Base-by-base conservation (phyloP, 2,888 invertebrate species). In the Meganola albula region DNA sequence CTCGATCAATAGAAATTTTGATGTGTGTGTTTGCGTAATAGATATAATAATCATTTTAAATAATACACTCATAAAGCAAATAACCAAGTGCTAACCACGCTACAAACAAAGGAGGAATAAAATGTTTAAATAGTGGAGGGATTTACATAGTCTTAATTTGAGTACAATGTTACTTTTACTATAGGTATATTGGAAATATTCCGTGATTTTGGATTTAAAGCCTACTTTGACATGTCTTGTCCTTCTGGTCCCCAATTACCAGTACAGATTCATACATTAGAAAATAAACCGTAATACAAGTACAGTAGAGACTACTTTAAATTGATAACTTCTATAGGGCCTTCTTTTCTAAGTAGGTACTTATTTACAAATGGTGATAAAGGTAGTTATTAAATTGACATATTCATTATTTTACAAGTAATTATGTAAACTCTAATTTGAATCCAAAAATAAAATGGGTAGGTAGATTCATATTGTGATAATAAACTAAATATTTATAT, bases 121-220 rank as follows among this genome's bases (percentile, higher is more conserved):
- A 39, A 49, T 71, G 58, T 77, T 74, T 61, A 66, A 47, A 57
- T 74, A 82, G 71, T 82, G 80, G 80, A 80, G 78, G 80, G 79
- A 74, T 70, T 78, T 62, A 67, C 60, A 68, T 72, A 79, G 72
- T 79, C 75, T 75, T 74, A 72, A 56, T 72, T 71, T 59, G 60
- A 63, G n/a, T n/a, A n/a, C n/a, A 64, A 61, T 62, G 40, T 37
- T 40, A 37, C 39, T 39, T 40, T 40, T 41, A 48, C 47, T 44
- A 40, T 34, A 52, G 48, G 31, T 29, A 22, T 35, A 44, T 42
- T 57, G 52, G 48, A 57, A 55, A 62, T 54, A 59, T 39, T 44
- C 55, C 53, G 44, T 54, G 52, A 54, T n/a, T 53, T 56, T 58
- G 58, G 53, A 57, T 49, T 37, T 63, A 71, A 68, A 67, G 72